phyloP scores from a whole-genome alignment of 2,888 invertebrate genomes.

The Drosophila setosimentum region DNA sequence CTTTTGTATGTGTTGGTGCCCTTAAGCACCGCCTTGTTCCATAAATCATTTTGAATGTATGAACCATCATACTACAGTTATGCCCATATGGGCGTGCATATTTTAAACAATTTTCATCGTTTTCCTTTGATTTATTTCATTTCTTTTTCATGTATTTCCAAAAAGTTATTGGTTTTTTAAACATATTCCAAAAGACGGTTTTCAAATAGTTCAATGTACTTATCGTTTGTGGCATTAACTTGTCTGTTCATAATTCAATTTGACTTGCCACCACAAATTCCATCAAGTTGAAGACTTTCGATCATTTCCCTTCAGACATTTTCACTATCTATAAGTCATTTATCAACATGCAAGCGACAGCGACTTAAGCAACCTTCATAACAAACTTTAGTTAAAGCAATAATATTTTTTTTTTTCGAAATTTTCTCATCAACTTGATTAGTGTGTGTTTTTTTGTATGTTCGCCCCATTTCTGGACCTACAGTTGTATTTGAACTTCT shows the following conservation, averaged over 20 bases:
- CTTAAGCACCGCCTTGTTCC: slow-evolving; percentile 47
- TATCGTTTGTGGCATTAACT: slow-evolving; percentile 56
- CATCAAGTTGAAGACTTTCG: slow-evolving; percentile 46
- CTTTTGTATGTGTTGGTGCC: slow-evolving; percentile 28
- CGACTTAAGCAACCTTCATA: slow-evolving; percentile 18
- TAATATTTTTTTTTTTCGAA: slow-evolving; percentile 26
- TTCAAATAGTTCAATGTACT: slow-evolving; percentile 20
- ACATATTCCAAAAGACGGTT: slow-evolving; percentile 7
- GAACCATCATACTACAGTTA: slow-evolving; percentile 21
- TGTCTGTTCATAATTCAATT: slow-evolving; percentile 54
- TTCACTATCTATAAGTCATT: slow-evolving; percentile 65
- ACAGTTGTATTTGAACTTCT: slow-evolving; percentile 61
- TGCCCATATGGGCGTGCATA: slow-evolving; percentile 53
- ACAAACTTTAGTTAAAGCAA: slow-evolving; percentile 16
- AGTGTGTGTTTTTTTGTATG: neutral
- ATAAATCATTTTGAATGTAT: slow-evolving; percentile 54
- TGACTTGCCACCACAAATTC: slow-evolving; percentile 38
- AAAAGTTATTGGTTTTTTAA: slow-evolving; percentile 4
- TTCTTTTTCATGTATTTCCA: slow-evolving; percentile 18
- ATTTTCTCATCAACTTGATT: slow-evolving; percentile 52
- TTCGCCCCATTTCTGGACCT: slow-evolving; percentile 46
- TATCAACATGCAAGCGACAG: slow-evolving; percentile 57
- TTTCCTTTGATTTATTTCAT: slow-evolving; percentile 51
- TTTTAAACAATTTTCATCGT: slow-evolving; percentile 59
- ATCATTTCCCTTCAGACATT: slow-evolving; percentile 1